These are phyloP conservation scores for Aptenodytes forsteri DNA, from an alignment of 2,113 vertebrate species.

Conservation along the genomic window DNA sequence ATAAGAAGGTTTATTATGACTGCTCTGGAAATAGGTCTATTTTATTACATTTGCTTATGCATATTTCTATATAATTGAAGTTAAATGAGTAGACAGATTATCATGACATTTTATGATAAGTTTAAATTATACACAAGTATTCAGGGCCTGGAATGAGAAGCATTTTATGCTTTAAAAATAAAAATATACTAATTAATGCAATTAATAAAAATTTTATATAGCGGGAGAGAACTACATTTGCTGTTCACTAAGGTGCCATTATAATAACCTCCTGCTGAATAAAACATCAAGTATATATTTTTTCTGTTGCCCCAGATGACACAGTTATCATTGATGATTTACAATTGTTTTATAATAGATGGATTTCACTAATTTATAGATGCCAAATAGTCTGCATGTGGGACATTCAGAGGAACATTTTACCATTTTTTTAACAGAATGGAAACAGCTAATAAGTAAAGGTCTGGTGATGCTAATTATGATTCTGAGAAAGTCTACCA, in stretches of 20 bases:
- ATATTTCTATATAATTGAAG: slow-evolving; percentile 8
- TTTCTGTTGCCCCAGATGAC: slow-evolving; percentile 3
- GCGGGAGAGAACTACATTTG: not conserved
- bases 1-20: not conserved
- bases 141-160: not conserved
- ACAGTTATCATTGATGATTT: not conserved
- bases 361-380: slow-evolving; percentile 16
- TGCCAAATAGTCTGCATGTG: not conserved
- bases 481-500: not conserved
- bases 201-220: slow-evolving; percentile 34
- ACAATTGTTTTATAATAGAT: not conserved
- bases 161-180: slow-evolving; percentile 28
- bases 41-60: not conserved
- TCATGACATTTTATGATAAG: not conserved
- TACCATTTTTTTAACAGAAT: not conserved
- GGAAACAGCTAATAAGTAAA: not conserved
- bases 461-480: not conserved
- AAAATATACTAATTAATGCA: slow-evolving; percentile 44
- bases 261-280: slow-evolving; percentile 41
- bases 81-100: slow-evolving; percentile 1
- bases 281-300: slow-evolving; percentile 37
- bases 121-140: not conserved
- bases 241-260: not conserved
- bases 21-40: not conserved
- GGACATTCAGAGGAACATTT: not conserved